A percentile compares a stretch with the other conserved stretches of the same genome.
Evolutionary conservation across 2,113 vertebrate species (phyloP).

Genomic region (Excalfactoria chinensis): DNA sequence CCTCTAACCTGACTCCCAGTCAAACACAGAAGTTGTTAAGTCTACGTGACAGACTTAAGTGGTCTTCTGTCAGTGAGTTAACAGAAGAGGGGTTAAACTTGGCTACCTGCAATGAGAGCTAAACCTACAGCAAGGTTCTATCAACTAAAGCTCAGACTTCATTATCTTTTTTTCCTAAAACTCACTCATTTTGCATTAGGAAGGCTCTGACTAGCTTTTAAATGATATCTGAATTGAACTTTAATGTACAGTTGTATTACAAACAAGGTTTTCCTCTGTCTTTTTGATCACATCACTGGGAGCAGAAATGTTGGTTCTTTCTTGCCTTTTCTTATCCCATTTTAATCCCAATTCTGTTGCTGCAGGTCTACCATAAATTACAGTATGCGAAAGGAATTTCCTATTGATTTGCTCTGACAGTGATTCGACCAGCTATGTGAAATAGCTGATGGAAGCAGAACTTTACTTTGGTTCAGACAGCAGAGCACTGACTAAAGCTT

Average conservation of each 20-base stretch:
- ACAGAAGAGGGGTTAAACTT: constrained; percentile 9
- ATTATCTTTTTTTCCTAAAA: neutral
- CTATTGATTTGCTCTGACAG: constrained; percentile 86
- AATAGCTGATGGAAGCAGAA: constrained; percentile 78
- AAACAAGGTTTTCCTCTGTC: constrained; percentile 62
- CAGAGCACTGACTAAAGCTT: constrained; percentile 30
- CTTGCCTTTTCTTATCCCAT: constrained; percentile 76
- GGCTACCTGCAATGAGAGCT: neutral
- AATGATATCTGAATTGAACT: constrained; percentile 52
- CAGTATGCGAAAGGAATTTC: constrained; percentile 76
- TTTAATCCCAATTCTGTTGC: constrained; percentile 77
- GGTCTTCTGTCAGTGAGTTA: neutral
- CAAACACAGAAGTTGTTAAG: neutral
- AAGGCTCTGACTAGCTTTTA: constrained; percentile 14
- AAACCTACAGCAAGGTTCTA: neutral
- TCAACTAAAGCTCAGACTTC: neutral
- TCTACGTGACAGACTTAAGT: neutral
- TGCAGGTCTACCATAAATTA: constrained; percentile 77
- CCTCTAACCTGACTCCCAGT: neutral
- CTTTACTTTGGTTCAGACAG: constrained; percentile 67
- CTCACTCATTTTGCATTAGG: neutral
- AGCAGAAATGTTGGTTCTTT: constrained; percentile 64
- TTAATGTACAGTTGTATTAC: constrained; percentile 45
- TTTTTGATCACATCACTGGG: constrained; percentile 66
- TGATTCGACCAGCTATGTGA: constrained; percentile 86